Evolutionary conservation across 1,140 invertebrate genomes (phyloP), one percentile per base, ranked within the genome.

Genomic region (Drosophila kikkawai): DNA sequence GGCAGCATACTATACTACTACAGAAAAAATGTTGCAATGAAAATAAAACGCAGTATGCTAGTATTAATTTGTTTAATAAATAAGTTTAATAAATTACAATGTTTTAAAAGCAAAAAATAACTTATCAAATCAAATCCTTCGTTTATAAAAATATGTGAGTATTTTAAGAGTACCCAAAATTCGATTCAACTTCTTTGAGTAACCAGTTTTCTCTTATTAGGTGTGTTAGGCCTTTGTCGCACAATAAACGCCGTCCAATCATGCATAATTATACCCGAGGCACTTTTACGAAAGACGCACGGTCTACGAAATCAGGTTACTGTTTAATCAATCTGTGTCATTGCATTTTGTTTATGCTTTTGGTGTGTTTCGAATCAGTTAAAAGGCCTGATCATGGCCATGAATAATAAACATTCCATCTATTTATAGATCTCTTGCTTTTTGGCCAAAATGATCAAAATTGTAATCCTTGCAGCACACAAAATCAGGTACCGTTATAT

Each of bases 361-460:
- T 26, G 41, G 48, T 44, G 51, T 71, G 36, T 37, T 48, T 48
- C 47, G 17, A 68, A 51, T 19, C 45, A 41, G 15, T 50, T 0
- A 9, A 56, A 69, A 19, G 7, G 4, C 8, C 29, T 44, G 71
- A 75, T 53, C 65, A 48, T 65, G 61, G 75, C 37, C 64, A 70
- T 70, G 66, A 60, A 67, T 66, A 66, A 9, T 15, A 59, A 75
- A 36, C 39, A n/a, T 9, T 17, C 11, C 1, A 11, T 42, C 22
- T 68, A 32, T 65, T 42, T 73, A 29, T 29, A 71, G 32, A 22
- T 22, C 12, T 39, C 47, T 67, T 47, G 34, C 13, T 32, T 37
- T 44, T 44, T 53, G 9, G 12, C 6, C 2, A 6, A 11, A 34
- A 6, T 29, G 6, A 7, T 29, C 5, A 29, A 29, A 32, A 19